phyloP scores from a whole-genome alignment of 2,888 invertebrate genomes.

The Tolmerus cingulatus region DNA sequence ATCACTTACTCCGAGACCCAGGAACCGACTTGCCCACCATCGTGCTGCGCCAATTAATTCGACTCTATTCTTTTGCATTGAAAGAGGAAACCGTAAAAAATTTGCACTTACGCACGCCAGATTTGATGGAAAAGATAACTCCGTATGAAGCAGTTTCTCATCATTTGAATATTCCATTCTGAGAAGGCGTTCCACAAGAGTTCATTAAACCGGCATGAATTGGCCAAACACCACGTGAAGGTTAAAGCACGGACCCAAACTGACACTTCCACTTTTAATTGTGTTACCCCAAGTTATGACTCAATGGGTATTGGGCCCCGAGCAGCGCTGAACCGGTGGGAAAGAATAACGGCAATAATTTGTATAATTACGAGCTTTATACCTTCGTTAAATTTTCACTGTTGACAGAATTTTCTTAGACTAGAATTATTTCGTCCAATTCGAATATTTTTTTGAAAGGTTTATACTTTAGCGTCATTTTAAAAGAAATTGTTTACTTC shows the following conservation, averaged over 20 bases:
- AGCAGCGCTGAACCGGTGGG: background rate
- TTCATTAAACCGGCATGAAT: conserved; percentile 18
- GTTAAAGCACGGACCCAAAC: background rate
- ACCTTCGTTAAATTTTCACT: background rate
- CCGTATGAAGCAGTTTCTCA: background rate
- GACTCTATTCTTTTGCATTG: background rate
- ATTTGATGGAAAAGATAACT: conserved; percentile 13
- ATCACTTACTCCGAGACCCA: background rate
- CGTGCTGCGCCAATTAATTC: background rate
- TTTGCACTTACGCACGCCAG: conserved; percentile 20
- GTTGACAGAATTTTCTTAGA: background rate
- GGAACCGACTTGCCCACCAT: background rate
- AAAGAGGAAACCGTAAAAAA: background rate
- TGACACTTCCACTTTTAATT: background rate
- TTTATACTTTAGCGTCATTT: background rate
- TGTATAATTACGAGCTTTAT: background rate
- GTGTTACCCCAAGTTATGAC: background rate
- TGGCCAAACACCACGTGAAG: background rate
- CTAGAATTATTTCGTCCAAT: background rate
- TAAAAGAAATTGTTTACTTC: too few species aligned
- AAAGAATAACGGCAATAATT: background rate
- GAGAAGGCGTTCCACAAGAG: background rate
- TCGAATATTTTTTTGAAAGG: background rate
- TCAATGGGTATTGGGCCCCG: background rate
- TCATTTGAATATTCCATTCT: background rate